Evolutionary conservation across 1,140 invertebrate species (phyloP), one percentile per base, ranked within the genome.

Genomic region (Neotoxoptera formosana): DNA sequence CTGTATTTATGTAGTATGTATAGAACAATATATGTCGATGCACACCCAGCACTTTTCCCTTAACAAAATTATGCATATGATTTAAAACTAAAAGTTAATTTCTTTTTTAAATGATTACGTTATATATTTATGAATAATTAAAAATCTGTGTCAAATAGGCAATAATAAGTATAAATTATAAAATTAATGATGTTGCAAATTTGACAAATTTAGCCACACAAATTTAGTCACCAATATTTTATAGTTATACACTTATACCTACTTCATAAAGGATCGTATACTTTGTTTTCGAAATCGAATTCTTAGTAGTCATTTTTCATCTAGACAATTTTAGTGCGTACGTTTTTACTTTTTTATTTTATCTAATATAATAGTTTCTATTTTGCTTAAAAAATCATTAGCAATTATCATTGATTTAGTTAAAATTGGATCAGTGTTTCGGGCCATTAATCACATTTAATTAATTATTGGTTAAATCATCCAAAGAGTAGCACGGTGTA

Each of bases 391-490:
- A 36, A 48, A 92, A 51, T 23, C 48, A 84, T 41, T 84, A 92
- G 34, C 2, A 76, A 23, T 41, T 84, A 41, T 76, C 47, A 51
- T 53, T 45, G 76, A 92, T 84, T 51, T 51, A 84, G 67, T 81
- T 91, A n/a, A 90, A 36, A 21, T 90, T 47, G 47, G 45, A 23
- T 53, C 41, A 34, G 20, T 48, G 91, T 92, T 92, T 53, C 47
- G 47, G 76, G 36, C 84, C 48, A 92, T 41, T 92, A 84, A 83
- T 83, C 34, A 84, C 81, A 92, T 92, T 92, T 84, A 92, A 92
- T 84, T 92, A 83, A 36, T 23, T 83, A 83, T 48, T 76, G 60
- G 25, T 91, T 23, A 9, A 56, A 90, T 56, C 56, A 90, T 34
- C 21, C 34, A 45, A 60, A 60, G 34, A 17, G 21, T 60, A 25